Base-by-base conservation (phyloP, 2,888 invertebrate genomes). In the Marronus borbonicus region DNA sequence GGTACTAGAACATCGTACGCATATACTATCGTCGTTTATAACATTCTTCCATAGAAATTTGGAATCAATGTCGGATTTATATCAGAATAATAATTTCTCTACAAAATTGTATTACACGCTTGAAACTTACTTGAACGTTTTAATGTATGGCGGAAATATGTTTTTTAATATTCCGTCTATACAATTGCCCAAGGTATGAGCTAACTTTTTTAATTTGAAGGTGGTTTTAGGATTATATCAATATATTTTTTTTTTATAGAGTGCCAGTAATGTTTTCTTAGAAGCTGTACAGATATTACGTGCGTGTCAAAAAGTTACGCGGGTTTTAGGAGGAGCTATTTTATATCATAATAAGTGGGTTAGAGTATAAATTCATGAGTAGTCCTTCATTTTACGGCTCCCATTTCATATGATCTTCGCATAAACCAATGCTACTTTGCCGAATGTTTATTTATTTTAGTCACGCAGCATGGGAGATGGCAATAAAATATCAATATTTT, bases 231-330 rank as follows among this genome's bases (percentile, higher is more conserved):
- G 1, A 76, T 52, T 76, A 72, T 36, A 3, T 7, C 0, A 36
- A 36, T 36, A 1, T 17, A 10, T 17, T 8, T 0, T 20, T 0
- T 20, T 24, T 12, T 91, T 62, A 89, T 62, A 97, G 96, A 96
- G 95, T 87, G 96, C 95, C 49, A 95, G 95, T 83, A 95, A 94
- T 82, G 93, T 97, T 80, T 97, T 95, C 88, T 91, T 97, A 87
- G 96, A 96, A 89, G 94, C 97, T 0, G 93, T 96, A 89, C 95
- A 97, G 87, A 92, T 97, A 78, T 89, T 98, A 80, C 96, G 97
- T 84, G 93, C 94, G 82, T 96, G 96, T 85, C 94, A 96, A 86
- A 93, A 93, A 86, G 93, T 92, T 76, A 92, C 91, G 82, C 94
- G 95, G 49, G 94, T 97, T 50, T 89, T 97, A 62, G 97, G 96